Evolutionary conservation across 2,797 vertebrate genomes (phyloP), one percentile per base, ranked within the genome.

Genomic region (Pseudomugil gertrudae): DNA sequence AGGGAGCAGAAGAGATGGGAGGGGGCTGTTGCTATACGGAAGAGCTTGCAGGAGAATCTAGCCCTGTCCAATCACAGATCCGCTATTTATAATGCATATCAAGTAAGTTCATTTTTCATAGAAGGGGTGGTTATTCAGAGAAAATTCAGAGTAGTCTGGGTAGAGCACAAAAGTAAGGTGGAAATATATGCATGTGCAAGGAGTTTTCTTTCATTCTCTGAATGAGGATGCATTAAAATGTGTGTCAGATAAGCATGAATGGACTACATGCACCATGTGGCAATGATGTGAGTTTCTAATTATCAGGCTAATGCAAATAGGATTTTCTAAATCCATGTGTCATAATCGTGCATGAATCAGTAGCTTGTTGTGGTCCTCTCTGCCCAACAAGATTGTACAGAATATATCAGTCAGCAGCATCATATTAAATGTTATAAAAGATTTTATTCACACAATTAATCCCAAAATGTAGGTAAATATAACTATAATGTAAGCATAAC

Each of bases 11-110:
- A 79, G 83, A 70, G 83, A 73, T 80, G 87, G 87, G 89, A 74
- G 87, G 90, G 85, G 88, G 85, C 87, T 94, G 93, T 95, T 95
- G 94, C 94, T 93, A 95, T 90, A 92, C 92, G 89, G 94, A 94
- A 93, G 91, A 79, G 86, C 84, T 90, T 74, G 80, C 80, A 74
- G 88, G 85, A 92, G 89, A 91, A 86, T 82, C 70, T 57, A 72
- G 64, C 63, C 74, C 78, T 35, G 71, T 77, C 94, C 93, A 95
- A 94, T 94, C 93, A 89, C 38, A 8, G 63, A 36, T 59, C 76
- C 69, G 87, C 82, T 90, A 91, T 93, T 92, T 90, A 90, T 93
- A 92, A 92, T 92, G 91, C 90, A 92, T 90, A 91, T 92, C 86
- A 91, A 92, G 86, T 84, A 89, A 91, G 81, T 80, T 86, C 64